Conservation (phyloP, 2,113 vertebrate species). For the Pseudopodoces humilis region DNA sequence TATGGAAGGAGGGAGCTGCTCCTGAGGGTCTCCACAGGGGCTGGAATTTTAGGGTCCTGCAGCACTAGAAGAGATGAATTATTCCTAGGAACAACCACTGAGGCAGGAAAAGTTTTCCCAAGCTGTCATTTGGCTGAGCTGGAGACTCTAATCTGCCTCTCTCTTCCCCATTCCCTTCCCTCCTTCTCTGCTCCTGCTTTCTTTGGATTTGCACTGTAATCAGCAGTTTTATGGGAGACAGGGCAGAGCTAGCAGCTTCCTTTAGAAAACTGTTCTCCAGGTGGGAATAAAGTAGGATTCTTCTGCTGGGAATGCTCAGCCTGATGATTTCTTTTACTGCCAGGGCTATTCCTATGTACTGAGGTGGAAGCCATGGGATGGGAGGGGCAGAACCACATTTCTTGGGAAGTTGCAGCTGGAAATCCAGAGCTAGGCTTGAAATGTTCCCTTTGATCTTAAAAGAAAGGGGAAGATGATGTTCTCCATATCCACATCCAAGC, state of each 20-base stretch:
- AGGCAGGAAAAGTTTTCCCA: constrained; percentile 49
- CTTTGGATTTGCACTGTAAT: constrained; percentile 28
- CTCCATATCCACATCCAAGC: background rate
- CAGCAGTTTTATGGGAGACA: background rate
- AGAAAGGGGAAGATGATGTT: background rate
- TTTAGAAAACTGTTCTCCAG: background rate
- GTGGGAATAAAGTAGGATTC: background rate
- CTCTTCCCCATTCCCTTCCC: background rate
- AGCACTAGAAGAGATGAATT: background rate
- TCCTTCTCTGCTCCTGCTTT: background rate
- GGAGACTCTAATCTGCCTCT: background rate
- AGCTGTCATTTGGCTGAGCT: constrained; percentile 18
- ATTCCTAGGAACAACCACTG: constrained; percentile 60
- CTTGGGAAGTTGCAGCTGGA: background rate
- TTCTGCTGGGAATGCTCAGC: background rate
- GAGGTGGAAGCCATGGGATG: background rate
- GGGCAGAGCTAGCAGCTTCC: background rate
- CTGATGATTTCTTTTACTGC: background rate
- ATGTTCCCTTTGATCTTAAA: background rate
- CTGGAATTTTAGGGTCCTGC: constrained; percentile 22
- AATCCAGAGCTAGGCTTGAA: background rate
- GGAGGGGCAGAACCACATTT: background rate
- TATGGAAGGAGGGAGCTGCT: background rate
- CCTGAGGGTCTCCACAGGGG: fast-evolving
- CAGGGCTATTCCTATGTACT: background rate